Evolutionary conservation across 2,113 vertebrate genomes (phyloP).

Genomic region (Antennarius striatus): DNA sequence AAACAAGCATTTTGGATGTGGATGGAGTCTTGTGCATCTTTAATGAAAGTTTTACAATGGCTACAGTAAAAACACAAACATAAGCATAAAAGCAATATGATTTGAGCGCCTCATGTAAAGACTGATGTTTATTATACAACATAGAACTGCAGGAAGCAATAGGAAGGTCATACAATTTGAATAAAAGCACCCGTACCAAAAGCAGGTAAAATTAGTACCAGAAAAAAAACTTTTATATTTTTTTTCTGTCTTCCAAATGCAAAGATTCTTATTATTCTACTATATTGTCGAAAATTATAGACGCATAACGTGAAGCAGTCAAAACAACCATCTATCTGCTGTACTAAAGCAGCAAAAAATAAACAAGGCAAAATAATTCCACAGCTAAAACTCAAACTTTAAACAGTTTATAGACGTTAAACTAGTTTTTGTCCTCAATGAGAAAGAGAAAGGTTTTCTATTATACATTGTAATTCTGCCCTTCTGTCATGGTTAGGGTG

Average conservation of each 20-base stretch:
- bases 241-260: background rate
- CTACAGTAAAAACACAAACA: no score
- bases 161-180: background rate
- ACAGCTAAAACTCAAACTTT: constrained; percentile 23
- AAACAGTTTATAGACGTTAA: constrained; percentile 27
- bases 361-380: background rate
- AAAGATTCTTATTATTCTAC: background rate
- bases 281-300: background rate
- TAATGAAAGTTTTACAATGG: background rate
- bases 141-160: background rate
- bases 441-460: constrained; percentile 68
- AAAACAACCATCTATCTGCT: constrained; percentile 3
- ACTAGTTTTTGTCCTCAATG: constrained; percentile 26
- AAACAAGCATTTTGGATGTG: background rate
- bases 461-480: constrained; percentile 61
- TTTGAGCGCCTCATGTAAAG: background rate
- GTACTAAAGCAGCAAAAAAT: constrained; percentile 3
- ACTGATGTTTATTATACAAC: background rate
- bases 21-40: background rate
- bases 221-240: no score
- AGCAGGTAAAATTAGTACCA: no score
- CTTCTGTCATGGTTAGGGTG: constrained; percentile 45
- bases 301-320: background rate
- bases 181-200: background rate
- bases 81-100: background rate